A percentile compares a stretch with the other conserved stretches of the same genome.
phyloP scores from a whole-genome alignment of 1,140 invertebrate species.

The Calliopsis andreniformis region DNA sequence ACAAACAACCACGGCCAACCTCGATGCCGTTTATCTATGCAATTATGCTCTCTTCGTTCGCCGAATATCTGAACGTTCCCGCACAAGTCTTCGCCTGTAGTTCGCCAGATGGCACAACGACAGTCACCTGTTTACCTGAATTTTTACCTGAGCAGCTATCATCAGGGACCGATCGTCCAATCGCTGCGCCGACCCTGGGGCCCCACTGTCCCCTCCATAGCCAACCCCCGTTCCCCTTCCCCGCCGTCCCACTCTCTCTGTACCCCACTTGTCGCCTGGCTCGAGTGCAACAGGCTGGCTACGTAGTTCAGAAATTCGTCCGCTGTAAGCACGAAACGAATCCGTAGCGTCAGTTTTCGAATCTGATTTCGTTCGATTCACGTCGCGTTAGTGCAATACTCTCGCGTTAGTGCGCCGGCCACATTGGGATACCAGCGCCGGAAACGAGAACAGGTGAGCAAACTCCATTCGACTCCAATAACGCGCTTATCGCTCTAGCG shows the following conservation, averaged over 20 bases:
- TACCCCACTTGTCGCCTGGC: constrained; percentile 13
- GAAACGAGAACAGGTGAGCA: constrained; percentile 44
- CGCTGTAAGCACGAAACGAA: constrained; percentile 39
- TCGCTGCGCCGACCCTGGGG: constrained; percentile 52
- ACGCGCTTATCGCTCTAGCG: background rate
- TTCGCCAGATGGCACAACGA: constrained; percentile 67
- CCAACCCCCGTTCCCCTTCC: no score
- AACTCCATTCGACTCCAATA: background rate
- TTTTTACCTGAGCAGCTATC: constrained; percentile 66
- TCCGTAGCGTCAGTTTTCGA: constrained; percentile 13
- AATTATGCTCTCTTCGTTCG: constrained; percentile 8
- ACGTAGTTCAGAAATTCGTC: constrained; percentile 56
- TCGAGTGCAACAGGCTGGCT: constrained; percentile 40
- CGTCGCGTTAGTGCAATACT: constrained; percentile 11
- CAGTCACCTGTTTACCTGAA: constrained; percentile 71
- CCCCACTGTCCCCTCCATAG: constrained; percentile 53
- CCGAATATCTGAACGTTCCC: background rate
- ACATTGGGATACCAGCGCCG: background rate
- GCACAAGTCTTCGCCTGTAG: background rate
- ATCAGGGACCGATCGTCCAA: constrained; percentile 52
- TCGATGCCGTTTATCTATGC: no score
- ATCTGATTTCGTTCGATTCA: background rate
- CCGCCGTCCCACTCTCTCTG: constrained; percentile 15
- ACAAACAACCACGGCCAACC: no score
- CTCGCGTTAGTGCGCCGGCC: background rate